Base-by-base conservation (phyloP, 1,140 invertebrate genomes). In the Scaptomyza montana region DNA sequence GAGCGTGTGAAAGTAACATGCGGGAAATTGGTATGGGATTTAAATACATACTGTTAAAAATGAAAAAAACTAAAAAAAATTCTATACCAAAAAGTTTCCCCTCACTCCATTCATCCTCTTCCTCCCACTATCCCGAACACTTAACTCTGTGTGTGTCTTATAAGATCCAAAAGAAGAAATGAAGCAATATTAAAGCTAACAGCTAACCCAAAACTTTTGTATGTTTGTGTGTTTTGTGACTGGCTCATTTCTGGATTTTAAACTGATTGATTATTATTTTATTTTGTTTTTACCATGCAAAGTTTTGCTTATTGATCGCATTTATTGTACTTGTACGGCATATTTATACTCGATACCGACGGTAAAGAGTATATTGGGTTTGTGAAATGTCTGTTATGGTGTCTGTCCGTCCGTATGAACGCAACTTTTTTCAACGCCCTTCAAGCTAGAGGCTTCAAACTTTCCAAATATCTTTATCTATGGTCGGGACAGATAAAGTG, bases 1-100 rank as follows among this genome's bases (percentile, higher is more conserved):
- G 13, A 67, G 36, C 46, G 71, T 74, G 71, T 55, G 65, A 74
- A 67, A 41, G 9, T 2, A 69, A 62, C 71, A 69, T 55, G 25
- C 45, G 57, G 57, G 45, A 53, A 70, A 41, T 56, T 62, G 36
- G 36, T 55, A 56, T 50, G 55, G 45, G 65, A 13, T 36, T 47
- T 53, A 10, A 28, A 19, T 45, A 60, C 16, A 19, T 45, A 60
- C 28, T 49, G 1, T 25, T 47, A 30, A 0, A 16, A 16, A 16
- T 1, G 1, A 16, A 16, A 16, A 16, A 30, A 5, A 19, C 53
- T n/a, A 12, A 6, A 7, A 33, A 33, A 70, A n/a, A 54, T 9
- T 5, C 10, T 16, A 19, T 10, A 10, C 30, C 49, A 41, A 16
- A 28, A 30, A 30, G 5, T 16, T 16, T 25, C 54, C 16, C 41